phyloP scores from a whole-genome alignment of 1,140 invertebrate species.

The Drosophila arizonae region DNA sequence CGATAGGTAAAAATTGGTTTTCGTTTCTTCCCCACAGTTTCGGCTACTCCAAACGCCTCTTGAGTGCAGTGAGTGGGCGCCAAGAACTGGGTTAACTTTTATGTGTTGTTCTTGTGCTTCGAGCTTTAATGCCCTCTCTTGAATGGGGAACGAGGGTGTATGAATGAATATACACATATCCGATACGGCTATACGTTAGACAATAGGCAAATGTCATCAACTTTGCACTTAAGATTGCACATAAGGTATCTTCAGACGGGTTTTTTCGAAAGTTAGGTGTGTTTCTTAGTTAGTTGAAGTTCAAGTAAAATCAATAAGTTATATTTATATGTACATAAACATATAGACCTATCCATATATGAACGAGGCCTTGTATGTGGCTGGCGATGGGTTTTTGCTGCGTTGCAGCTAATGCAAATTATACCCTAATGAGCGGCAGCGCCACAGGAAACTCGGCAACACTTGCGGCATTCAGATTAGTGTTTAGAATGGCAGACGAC shows the following conservation, averaged over 20 bases:
- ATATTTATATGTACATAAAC: neutral
- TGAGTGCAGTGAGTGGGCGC: conserved; percentile 56
- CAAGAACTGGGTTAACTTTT: conserved; percentile 67
- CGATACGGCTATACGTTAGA: too few species aligned
- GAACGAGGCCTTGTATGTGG: conserved; percentile 3
- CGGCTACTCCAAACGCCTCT: conserved; percentile 54
- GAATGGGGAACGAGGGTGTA: neutral
- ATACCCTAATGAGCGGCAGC: conserved; percentile 69
- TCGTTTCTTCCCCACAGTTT: neutral
- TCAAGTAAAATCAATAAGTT: conserved; percentile 69
- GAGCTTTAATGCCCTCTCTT: neutral
- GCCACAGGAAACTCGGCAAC: conserved; percentile 70
- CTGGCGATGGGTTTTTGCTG: conserved; percentile 29
- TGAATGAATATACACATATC: too few species aligned
- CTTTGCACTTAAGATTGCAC: neutral
- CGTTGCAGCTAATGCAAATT: conserved; percentile 56
- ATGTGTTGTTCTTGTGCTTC: conserved; percentile 20
- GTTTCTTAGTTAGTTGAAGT: conserved; percentile 50
- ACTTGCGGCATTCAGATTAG: conserved; percentile 76
- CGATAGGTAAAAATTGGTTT: conserved; percentile 61
- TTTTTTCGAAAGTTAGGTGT: neutral
- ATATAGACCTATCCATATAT: conserved; percentile 2
- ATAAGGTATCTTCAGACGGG: neutral
- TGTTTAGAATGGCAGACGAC: conserved; percentile 38
- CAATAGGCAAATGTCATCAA: too few species aligned